Percentiles rank a stretch among this genome's conserved stretches.
Conservation (phyloP, 2,888 invertebrate genomes). For the Trachelus stipa region DNA sequence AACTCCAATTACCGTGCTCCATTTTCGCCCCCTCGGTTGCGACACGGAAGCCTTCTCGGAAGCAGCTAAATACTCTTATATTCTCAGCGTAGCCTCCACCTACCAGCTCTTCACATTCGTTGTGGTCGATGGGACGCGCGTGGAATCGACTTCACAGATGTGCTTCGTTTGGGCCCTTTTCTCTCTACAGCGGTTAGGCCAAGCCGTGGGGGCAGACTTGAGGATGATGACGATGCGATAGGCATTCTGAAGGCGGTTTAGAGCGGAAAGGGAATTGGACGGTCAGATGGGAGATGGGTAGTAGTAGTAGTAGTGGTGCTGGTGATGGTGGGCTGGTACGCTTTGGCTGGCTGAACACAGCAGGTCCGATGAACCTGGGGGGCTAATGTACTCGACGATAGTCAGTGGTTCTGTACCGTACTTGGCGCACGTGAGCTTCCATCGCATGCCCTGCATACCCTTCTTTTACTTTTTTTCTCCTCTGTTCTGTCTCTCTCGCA, state of each 20-base stretch:
- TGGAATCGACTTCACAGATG: background rate
- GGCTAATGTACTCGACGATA: slow-evolving; percentile 55
- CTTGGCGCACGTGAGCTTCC: slow-evolving; percentile 57
- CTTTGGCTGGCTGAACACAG: slow-evolving; percentile 20
- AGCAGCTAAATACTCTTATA: background rate
- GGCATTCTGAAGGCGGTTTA: slow-evolving; percentile 2
- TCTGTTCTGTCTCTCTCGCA: slow-evolving; percentile 20
- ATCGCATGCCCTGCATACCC: slow-evolving; percentile 60
- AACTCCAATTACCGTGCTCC: background rate
- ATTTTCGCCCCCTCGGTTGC: background rate
- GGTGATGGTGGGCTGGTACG: background rate
- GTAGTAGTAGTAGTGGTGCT: background rate
- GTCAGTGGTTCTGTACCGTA: slow-evolving; percentile 48
- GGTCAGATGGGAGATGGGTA: background rate
- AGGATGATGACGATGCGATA: slow-evolving; percentile 7
- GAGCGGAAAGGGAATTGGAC: slow-evolving; percentile 1
- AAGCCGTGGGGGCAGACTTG: background rate
- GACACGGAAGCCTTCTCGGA: background rate
- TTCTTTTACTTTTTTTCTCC: slow-evolving; percentile 33
- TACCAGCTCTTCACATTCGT: background rate
- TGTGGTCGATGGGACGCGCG: background rate
- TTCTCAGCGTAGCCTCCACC: background rate
- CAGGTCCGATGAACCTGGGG: slow-evolving; percentile 62
- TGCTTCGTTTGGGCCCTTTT: background rate
- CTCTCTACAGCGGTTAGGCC: background rate